Evolutionary conservation across 1,140 invertebrate genomes (phyloP), one percentile per base, ranked within the genome.

Genomic region (Lethocerus indicus): DNA sequence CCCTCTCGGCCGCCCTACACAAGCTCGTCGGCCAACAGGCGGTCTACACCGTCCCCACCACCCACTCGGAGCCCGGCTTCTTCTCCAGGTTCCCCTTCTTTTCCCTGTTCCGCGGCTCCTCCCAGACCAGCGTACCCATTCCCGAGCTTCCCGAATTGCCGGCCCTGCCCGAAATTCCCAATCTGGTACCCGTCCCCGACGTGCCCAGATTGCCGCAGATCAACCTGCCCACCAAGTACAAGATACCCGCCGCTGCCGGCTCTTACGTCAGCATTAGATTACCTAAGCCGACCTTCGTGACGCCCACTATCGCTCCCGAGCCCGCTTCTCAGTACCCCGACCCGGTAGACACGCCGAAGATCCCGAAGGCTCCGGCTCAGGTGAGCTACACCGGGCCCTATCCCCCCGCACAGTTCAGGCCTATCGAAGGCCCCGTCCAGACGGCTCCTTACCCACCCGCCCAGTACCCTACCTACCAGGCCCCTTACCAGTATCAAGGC

Each of bases 211-310:
- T 55, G 25, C 54, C 54, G 1, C 41, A 48, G 1, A 46, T 55
- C 21, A 45, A 49, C 13, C 18, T 55, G 1, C 51, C 51, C 2
- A 37, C n/a, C 13, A 21, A 36, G 7, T 43, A 51, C 23, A 47
- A 52, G 27, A 28, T 41, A 2, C 44, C 45, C 1, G 40, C 40
- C 26, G 25, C 35, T 12, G 32, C 25, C 20, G 47, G 32, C 1
- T 23, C 46, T 1, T 55, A 55, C 43, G 47, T 55, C 16, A 51
- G 44, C 23, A 41, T 54, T 26, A 42, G 28, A 18, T 21, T n/a
- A n/a, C n/a, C n/a, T n/a, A n/a, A n/a, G n/a, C n/a, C n/a, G n/a
- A n/a, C n/a, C n/a, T n/a, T n/a, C n/a, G n/a, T n/a, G n/a, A n/a
- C n/a, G n/a, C n/a, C n/a, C n/a, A n/a, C n/a, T n/a, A n/a, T n/a